These are phyloP conservation scores for Zhuqinia jingwanae DNA, from an alignment of 2,888 invertebrate genomes.

Conservation along the genomic window DNA sequence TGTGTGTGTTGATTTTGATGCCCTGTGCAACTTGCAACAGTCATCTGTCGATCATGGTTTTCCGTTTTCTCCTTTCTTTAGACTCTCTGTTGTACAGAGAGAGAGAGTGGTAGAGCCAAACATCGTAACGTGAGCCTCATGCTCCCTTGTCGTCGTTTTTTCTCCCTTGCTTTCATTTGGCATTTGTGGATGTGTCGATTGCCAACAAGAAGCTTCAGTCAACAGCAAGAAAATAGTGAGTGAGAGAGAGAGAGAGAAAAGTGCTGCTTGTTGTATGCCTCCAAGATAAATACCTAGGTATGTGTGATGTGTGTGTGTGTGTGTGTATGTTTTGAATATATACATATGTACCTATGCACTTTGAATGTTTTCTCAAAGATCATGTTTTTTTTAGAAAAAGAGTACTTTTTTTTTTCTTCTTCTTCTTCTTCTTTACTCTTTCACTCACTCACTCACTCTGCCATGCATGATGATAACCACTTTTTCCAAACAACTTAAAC, in stretches of 20 bases:
- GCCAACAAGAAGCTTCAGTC: constrained; percentile 51
- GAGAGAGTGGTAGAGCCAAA: not conserved
- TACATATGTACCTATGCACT: constrained; percentile 17
- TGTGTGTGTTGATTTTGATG: constrained; percentile 11
- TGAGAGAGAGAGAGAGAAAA: too few relatives aligned
- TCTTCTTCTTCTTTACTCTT: too few relatives aligned
- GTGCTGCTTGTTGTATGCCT: not conserved
- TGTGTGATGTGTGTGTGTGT: constrained; percentile 7
- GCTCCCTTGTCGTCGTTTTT: constrained; percentile 21
- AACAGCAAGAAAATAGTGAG: constrained; percentile 36
- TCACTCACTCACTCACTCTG: not conserved
- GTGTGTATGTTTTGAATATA: constrained; percentile 29
- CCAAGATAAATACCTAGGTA: constrained; percentile 23
- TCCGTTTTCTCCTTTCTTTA: constrained; percentile 36
- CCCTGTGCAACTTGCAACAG: constrained; percentile 63
- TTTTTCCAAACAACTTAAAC: constrained; percentile 67
- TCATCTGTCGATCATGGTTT: constrained; percentile 63
- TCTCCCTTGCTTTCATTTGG: not conserved
- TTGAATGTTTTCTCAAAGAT: constrained; percentile 5
- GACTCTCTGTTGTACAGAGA: too few relatives aligned
- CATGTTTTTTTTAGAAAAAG: not conserved
- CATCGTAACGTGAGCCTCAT: constrained; percentile 21
- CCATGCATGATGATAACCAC: constrained; percentile 63
- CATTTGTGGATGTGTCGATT: constrained; percentile 4
- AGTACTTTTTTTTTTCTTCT: not conserved